Percentiles rank a stretch among this genome's conserved stretches.
phyloP scores from a whole-genome alignment of 92 coral and sea anemone species.

The Epizoanthus rinbou region DNA sequence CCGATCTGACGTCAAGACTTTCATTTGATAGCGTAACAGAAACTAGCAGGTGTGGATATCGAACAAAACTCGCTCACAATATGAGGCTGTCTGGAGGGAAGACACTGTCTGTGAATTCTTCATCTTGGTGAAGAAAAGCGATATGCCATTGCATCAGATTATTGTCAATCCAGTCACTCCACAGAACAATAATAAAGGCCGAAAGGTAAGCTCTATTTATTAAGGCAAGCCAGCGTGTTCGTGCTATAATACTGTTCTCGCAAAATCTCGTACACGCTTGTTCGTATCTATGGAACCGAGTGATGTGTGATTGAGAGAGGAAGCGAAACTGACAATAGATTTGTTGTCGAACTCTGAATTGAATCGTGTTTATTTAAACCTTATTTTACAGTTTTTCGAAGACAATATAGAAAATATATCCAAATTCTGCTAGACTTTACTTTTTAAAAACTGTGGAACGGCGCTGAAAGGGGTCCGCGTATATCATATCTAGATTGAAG shows the following conservation, averaged over 20 bases:
- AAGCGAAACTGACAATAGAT: background rate
- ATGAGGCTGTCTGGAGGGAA: background rate
- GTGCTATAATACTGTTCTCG: background rate
- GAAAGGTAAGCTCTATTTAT: slow-evolving; percentile 64
- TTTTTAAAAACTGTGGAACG: background rate
- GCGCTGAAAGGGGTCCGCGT: background rate
- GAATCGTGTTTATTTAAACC: background rate
- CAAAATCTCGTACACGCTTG: background rate
- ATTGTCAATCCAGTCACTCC: slow-evolving; percentile 75
- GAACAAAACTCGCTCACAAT: background rate
- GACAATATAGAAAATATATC: background rate
- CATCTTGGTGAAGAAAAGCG: slow-evolving; percentile 49
- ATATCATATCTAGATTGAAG: no score
- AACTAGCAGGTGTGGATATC: background rate
- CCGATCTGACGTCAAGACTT: background rate
- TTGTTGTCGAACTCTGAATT: background rate
- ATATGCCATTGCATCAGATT: slow-evolving; percentile 92
- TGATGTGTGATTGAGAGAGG: background rate
- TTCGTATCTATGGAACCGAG: slow-evolving; percentile 15
- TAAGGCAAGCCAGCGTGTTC: background rate
- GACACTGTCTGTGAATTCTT: slow-evolving; percentile 21
- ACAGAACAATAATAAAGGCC: slow-evolving; percentile 76
- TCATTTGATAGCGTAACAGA: background rate
- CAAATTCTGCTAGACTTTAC: background rate
- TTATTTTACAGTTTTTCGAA: background rate